phyloP scores from a whole-genome alignment of 1,140 invertebrate species.

The Neodiprion lecontei region DNA sequence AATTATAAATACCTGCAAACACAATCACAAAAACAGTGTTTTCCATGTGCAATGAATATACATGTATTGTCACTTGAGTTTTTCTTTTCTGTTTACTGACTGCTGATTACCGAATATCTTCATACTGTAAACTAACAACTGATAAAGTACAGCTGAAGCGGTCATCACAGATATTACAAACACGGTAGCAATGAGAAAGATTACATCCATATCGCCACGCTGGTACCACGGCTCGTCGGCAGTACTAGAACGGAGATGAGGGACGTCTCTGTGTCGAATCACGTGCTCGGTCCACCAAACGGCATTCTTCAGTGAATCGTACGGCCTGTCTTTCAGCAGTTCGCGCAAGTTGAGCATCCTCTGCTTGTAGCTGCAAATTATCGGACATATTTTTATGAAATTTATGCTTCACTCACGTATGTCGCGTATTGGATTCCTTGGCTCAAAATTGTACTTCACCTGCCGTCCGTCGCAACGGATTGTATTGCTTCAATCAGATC shows the following conservation, averaged over 20 bases:
- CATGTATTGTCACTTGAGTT: no score
- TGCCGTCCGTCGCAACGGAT: slow-evolving; percentile 35
- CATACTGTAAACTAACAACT: no score
- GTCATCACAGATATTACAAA: slow-evolving; percentile 16
- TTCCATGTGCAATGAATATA: no score
- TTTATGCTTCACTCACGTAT: neutral
- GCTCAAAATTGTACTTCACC: slow-evolving; percentile 18
- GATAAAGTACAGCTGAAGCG: neutral
- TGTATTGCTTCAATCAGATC: slow-evolving; percentile 29
- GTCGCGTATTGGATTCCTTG: neutral
- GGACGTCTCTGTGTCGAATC: slow-evolving; percentile 60
- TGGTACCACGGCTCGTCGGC: slow-evolving; percentile 51
- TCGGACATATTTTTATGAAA: no score
- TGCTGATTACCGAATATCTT: no score
- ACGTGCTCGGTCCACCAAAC: slow-evolving; percentile 67
- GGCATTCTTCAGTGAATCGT: slow-evolving; percentile 51
- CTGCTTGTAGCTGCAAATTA: slow-evolving; percentile 45
- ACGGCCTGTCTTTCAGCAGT: slow-evolving; percentile 54
- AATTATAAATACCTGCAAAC: no score
- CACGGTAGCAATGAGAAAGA: slow-evolving; percentile 30
- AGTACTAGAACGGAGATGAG: slow-evolving; percentile 53
- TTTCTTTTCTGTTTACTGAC: no score
- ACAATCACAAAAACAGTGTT: no score
- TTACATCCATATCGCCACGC: slow-evolving; percentile 42
- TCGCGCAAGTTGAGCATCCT: slow-evolving; percentile 36